Base-by-base conservation (phyloP, 2,797 vertebrate genomes). In the Borostomias antarcticus region DNA sequence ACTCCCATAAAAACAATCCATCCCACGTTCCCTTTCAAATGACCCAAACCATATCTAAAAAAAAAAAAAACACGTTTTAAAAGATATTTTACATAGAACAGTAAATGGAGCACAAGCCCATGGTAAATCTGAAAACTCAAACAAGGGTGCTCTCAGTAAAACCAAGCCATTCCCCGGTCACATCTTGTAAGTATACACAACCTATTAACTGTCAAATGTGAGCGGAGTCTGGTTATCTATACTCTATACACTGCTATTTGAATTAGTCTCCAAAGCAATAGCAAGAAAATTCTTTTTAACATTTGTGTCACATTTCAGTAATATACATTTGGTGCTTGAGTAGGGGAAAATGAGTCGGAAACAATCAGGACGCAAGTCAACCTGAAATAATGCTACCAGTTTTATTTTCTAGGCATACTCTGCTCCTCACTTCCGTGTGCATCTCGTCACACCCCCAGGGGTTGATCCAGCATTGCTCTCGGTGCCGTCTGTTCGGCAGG, bases 41-140 rank as follows among this genome's bases (percentile, higher is more conserved):
- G 87, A 88, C 89, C 91, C 90, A 89, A 89, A 81, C 88, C 82
- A 85, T 91, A 79, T 90, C 89, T 93, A 91, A 93, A 94, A 94
- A 93, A 93, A 93, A 93, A 93, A 92, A 92, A 86, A 90, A 89
- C 86, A 82, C 86, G 92, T 89, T 93, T 89, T 93, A 93, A 92
- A 94, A 92, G 86, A 88, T 88, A 85, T 88, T 85, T 85, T 92
- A 92, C 89, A 93, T 87, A 89, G 79, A 87, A 89, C 81, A 89
- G 89, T 89, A 86, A 89, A 88, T 91, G 85, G 87, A 91, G 83
- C 83, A 64, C 79, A 82, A 89, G 82, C 78, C 82, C 73, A 70
- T 82, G 74, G 76, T 74, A 88, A 84, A 62, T 66, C 21, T 23
- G 66, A 58, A 64, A 62, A 65, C 68, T 61, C 53, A 26, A 48